Percentiles rank a stretch among this genome's conserved stretches.
Conservation (phyloP, 2,888 invertebrate species). For the Chirona hameri region DNA sequence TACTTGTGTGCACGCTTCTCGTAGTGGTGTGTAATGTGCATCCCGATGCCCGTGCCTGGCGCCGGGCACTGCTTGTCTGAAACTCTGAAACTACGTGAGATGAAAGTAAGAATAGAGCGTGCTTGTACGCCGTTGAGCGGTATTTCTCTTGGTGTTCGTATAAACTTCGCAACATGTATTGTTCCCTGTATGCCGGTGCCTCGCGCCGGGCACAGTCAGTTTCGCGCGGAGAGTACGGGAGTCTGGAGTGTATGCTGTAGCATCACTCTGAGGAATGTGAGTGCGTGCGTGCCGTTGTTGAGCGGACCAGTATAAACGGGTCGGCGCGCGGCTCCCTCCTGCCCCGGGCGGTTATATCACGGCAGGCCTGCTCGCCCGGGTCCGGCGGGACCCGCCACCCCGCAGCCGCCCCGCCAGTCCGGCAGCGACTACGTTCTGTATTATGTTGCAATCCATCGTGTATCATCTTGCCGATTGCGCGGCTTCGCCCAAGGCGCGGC, state of each 20-base stretch:
- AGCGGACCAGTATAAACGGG: not conserved
- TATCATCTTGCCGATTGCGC: not conserved
- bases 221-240: too few species aligned
- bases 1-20: too few species aligned
- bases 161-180: too few species aligned
- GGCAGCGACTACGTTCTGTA: not conserved
- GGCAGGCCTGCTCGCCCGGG: slow-evolving; percentile 1
- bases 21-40: too few species aligned
- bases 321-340: not conserved
- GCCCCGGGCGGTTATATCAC: not conserved
- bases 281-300: not conserved
- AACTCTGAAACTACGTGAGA: too few species aligned
- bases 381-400: not conserved
- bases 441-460: not conserved
- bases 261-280: not conserved
- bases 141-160: too few species aligned
- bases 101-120: too few species aligned
- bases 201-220: too few species aligned
- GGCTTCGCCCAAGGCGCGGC: not conserved
- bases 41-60: too few species aligned
- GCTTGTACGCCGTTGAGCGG: too few species aligned
- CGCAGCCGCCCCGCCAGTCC: not conserved
- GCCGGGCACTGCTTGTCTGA: too few species aligned
- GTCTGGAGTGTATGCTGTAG: not conserved
- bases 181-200: too few species aligned